phyloP scores from a whole-genome alignment of 2,113 vertebrate species.

The Corythoichthys intestinalis region DNA sequence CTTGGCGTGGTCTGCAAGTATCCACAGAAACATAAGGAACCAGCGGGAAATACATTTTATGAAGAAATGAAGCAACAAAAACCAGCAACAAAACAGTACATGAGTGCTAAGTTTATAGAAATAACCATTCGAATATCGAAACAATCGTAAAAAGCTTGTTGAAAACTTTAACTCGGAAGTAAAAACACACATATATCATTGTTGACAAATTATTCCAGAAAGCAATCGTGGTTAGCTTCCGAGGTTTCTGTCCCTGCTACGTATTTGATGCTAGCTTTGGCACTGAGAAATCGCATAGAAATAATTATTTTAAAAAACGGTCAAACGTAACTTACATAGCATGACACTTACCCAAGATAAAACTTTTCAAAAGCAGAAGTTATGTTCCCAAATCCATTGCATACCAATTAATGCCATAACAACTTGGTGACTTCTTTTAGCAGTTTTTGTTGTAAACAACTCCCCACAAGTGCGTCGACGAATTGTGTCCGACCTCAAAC shows the following conservation, averaged over 20 bases:
- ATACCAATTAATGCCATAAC: background rate
- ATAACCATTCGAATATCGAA: background rate
- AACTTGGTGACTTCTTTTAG: background rate
- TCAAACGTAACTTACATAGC: background rate
- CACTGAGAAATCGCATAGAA: background rate
- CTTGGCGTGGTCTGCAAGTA: too few relatives aligned
- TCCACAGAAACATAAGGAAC: too few relatives aligned
- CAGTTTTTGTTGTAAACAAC: conserved; percentile 59
- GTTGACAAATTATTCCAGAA: background rate
- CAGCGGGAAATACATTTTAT: too few relatives aligned
- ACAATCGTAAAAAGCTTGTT: background rate
- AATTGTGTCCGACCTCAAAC: conserved; percentile 52
- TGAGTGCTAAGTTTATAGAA: background rate
- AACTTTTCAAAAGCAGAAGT: background rate
- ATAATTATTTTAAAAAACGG: background rate
- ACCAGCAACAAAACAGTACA: background rate
- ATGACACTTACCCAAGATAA: conserved; percentile 37
- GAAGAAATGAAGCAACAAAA: too few relatives aligned
- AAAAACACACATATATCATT: too few relatives aligned
- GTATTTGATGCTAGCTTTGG: background rate
- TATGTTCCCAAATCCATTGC: background rate
- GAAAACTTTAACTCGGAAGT: background rate
- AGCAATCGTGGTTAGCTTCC: background rate
- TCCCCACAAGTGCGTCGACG: conserved; percentile 31
- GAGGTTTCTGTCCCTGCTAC: too few relatives aligned